These are phyloP conservation scores for Rhodophaea formosa DNA, from an alignment of 2,888 invertebrate genomes.

Conservation along the genomic window DNA sequence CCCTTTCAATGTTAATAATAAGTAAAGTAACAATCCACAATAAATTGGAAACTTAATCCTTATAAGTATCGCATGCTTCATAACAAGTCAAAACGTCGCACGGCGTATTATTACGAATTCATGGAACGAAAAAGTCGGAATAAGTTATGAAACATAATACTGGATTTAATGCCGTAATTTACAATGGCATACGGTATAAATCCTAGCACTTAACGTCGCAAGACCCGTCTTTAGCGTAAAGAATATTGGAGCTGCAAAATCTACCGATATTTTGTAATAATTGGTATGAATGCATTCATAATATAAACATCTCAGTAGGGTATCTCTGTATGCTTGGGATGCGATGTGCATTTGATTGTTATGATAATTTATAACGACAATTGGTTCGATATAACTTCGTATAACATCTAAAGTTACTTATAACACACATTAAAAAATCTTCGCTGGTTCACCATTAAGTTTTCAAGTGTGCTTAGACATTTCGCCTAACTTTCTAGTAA, in stretches of 20 bases:
- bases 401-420: too few relatives aligned
- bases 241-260: constrained; percentile 17
- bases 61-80: background rate
- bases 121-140: constrained; percentile 7
- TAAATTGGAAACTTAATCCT: background rate
- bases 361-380: too few relatives aligned
- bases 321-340: background rate
- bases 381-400: too few relatives aligned
- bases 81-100: background rate
- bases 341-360: too few relatives aligned
- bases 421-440: too few relatives aligned
- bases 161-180: constrained; percentile 8
- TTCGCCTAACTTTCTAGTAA: too few relatives aligned
- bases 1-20: too few relatives aligned
- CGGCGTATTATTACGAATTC: constrained; percentile 5
- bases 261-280: constrained; percentile 34
- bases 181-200: constrained; percentile 10
- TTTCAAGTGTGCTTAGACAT: too few relatives aligned
- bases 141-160: constrained; percentile 8
- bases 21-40: too few relatives aligned
- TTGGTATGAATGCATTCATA: constrained; percentile 27
- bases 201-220: constrained; percentile 14
- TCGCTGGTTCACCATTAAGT: too few relatives aligned
- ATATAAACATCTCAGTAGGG: background rate
- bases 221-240: constrained; percentile 1